Evolutionary conservation across 2,113 vertebrate species (phyloP).

Genomic region (Mus pahari): DNA sequence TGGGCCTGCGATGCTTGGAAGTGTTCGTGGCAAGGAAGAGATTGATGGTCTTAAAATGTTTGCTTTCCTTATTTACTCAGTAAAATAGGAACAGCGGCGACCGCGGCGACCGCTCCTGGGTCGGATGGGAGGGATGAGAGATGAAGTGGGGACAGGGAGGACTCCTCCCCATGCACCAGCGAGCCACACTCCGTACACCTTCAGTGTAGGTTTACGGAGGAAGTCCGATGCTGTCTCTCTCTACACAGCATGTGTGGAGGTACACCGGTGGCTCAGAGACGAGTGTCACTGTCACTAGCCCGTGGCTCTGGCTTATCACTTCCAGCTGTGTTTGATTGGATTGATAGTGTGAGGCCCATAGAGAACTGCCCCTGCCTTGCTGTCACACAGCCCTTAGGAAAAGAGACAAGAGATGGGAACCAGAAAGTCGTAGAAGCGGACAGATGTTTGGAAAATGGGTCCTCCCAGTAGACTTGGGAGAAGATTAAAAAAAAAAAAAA

Average conservation of each 20-base stretch:
- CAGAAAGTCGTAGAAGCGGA: background rate
- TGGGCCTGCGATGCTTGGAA: background rate
- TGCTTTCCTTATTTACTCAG: constrained; percentile 4
- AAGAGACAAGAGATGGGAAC: background rate
- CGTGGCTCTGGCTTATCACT: background rate
- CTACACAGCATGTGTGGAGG: background rate
- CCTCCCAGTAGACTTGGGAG: background rate
- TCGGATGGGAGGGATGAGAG: background rate
- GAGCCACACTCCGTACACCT: no score
- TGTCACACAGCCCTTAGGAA: background rate
- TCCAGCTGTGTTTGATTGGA: background rate
- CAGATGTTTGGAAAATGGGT: background rate
- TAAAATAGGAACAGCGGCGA: background rate
- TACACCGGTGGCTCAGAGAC: background rate
- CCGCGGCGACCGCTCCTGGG: background rate
- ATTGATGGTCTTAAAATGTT: constrained; percentile 28
- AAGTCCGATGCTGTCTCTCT: background rate
- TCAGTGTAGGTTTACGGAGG: background rate
- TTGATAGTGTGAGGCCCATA: background rate
- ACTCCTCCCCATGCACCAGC: background rate
- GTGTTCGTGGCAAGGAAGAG: constrained; percentile 23
- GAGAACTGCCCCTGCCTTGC: background rate
- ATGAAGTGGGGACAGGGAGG: background rate
- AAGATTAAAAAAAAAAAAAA: background rate
- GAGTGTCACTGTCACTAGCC: background rate